Base-by-base conservation (phyloP, 2,797 vertebrate species). In the Pseudochaenichthys georgianus region DNA sequence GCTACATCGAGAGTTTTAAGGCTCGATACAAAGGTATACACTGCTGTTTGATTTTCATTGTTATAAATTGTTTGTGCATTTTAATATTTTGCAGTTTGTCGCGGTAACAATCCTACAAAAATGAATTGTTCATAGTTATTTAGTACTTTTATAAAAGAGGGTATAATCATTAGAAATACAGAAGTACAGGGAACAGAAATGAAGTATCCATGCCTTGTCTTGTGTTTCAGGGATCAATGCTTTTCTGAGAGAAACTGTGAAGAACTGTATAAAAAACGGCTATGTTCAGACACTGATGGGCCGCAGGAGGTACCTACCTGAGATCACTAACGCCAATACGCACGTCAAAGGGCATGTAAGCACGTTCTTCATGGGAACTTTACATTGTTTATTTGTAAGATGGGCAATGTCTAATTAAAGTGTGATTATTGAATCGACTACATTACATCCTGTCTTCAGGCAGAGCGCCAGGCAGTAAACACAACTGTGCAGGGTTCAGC, bases 391-490 rank as follows among this genome's bases (percentile, higher is more conserved):
- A 15, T 55, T 17, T 21, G 0, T 11, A 17, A 43, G 10, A 2
- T 16, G 19, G 31, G 6, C 38, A 38, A 21, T 59, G 5, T 60
- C 1, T 7, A 23, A 46, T n/a, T 9, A 3, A 5, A 12, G 42
- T 12, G 2, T 21, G 2, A 4, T 43, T 4, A 13, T 21, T 42
- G 19, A 0, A 46, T 64, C 8, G 19, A n/a, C 52, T 52, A 8
- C 8, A 38, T 15, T 0, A 10, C 13, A 10, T 41, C 11, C 54
- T 12, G 3, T 48, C 0, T 47, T 67, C 82, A 99, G 98, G 97
- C 98, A 11, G 97, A 99, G 86, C 95, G 97, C 4, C 98, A 99
- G 91, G 97, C 98, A 2, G 97, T 99, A 77, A 99, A 99, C 87
- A 98, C 97, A 3, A 96, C 96, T 1, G 97, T 99, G 10, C 98